Conservation (phyloP, 1,140 invertebrate genomes). For the Sipha flava region DNA sequence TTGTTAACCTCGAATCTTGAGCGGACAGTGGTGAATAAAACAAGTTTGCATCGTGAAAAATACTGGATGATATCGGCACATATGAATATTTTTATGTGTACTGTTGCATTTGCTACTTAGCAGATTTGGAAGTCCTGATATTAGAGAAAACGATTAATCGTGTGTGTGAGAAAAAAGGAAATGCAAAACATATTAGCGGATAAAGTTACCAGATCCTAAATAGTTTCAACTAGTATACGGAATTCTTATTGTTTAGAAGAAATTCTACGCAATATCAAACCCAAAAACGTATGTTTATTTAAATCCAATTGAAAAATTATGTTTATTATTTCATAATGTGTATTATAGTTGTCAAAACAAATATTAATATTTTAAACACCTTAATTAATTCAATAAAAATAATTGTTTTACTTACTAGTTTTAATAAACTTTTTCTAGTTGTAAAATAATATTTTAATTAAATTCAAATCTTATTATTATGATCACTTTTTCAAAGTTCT, state of each 20-base stretch:
- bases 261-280: too few species aligned
- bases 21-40: constrained; percentile 1
- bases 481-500: too few species aligned
- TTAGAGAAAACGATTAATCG: not conserved
- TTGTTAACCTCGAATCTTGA: constrained; percentile 26
- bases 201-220: not conserved
- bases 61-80: not conserved
- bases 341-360: too few species aligned
- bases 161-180: not conserved
- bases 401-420: too few species aligned
- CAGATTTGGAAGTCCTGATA: not conserved
- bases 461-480: too few species aligned
- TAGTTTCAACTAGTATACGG: not conserved
- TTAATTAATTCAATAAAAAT: too few species aligned
- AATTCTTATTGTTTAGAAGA: not conserved
- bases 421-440: too few species aligned
- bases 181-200: not conserved
- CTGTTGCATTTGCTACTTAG: not conserved
- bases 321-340: too few species aligned
- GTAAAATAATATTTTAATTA: too few species aligned
- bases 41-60: not conserved
- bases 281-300: not conserved
- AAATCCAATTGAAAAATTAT: too few species aligned
- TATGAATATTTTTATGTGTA: not conserved
- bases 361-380: too few species aligned